Evolutionary conservation across 2,888 invertebrate genomes (phyloP), one percentile per base, ranked within the genome.

Genomic region (Dryobotodes eremita): DNA sequence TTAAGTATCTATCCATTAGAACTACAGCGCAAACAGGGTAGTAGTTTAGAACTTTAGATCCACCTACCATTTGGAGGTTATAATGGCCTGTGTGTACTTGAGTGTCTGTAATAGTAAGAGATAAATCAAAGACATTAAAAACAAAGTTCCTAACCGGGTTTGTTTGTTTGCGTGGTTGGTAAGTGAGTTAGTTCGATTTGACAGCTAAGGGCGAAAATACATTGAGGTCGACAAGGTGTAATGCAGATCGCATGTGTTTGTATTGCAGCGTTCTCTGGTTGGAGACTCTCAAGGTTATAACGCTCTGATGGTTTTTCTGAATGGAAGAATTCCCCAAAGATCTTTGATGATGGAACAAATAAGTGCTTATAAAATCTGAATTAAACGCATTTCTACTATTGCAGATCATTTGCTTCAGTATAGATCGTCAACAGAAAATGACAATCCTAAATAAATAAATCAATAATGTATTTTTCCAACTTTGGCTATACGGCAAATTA

Each of bases 91-190:
- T 69, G 23, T 23, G 20, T 36, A 50, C 31, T 50, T 46, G 53
- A 69, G 61, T 77, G 36, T 36, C 4, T 36, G 66, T 31, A 5
- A 61, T 17, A 31, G 20, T 57, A 13, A 1, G 26, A 64, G 50
- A 80, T 84, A n/a, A 71, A 71, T 71, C 85, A 68, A 53, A 62
- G 8, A 71, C 55, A 66, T 31, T 79, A 79, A 81, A 79, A 81
- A 79, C 66, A 79, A 66, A 62, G 70, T 84, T 84, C 10, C 57
- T 64, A 69, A 36, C 64, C 42, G 53, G 1, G 31, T 26, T 64
- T n/a, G 31, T 77, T 50, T 57, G 83, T 31, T 36, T 55, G 46
- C 66, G 7, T 31, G 75, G 53, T 59, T 26, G 26, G 8, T 79
- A 20, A 61, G 59, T 11, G 66, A 15, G 23, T 23, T 20, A 61